These are phyloP conservation scores for Hybos culiciformis DNA, from an alignment of 2,888 invertebrate species.

Conservation along the genomic window DNA sequence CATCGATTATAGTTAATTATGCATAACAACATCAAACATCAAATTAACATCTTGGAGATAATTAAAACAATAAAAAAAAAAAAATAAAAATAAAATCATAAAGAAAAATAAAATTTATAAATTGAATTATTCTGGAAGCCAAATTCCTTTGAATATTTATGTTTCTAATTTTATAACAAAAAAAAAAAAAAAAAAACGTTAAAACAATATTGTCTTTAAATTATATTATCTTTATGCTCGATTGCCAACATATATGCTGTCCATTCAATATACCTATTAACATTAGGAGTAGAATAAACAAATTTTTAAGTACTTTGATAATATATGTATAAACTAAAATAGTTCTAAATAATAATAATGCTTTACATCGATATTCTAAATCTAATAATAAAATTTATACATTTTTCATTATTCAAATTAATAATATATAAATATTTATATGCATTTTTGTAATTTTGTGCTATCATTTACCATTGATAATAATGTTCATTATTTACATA, in stretches of 20 bases:
- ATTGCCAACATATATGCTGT: slow-evolving; percentile 39
- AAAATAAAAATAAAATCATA: neutral
- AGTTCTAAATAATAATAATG: neutral
- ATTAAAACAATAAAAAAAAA: slow-evolving; percentile 1
- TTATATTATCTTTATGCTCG: slow-evolving; percentile 26
- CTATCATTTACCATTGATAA: no score
- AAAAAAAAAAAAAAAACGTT: slow-evolving; percentile 2
- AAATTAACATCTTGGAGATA: no score
- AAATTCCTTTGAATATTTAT: neutral
- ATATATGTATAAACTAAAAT: neutral
- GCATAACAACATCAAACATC: no score
- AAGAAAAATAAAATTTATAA: neutral
- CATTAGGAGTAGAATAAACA: neutral
- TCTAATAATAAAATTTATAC: no score
- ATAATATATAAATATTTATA: no score
- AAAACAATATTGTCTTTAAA: slow-evolving; percentile 2
- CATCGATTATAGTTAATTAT: no score
- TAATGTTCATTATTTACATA: no score
- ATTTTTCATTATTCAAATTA: no score
- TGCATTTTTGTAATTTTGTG: no score
- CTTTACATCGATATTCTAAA: no score
- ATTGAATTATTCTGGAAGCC: slow-evolving; percentile 10
- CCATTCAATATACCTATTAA: slow-evolving; percentile 18
- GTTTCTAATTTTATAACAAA: slow-evolving; percentile 1
- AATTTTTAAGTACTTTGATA: neutral